phyloP scores from a whole-genome alignment of 2,113 vertebrate species.

The Dromiciops gliroides region DNA sequence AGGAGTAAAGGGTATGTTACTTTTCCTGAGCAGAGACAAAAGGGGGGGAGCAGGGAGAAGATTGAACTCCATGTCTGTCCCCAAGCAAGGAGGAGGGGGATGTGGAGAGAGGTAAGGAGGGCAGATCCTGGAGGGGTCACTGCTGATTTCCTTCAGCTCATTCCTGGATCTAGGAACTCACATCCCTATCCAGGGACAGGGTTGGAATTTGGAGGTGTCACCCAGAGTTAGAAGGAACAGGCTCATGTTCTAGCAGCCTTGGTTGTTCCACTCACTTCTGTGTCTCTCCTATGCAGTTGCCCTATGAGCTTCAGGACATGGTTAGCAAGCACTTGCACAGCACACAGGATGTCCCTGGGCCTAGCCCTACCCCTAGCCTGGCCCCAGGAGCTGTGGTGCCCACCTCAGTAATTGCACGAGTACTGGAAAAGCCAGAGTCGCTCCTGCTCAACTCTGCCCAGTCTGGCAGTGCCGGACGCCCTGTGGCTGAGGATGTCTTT shows the following conservation, averaged over 20 bases:
- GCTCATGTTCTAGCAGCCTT: background rate
- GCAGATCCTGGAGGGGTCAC: background rate
- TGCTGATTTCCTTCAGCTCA: background rate
- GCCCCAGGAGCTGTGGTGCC: constrained; percentile 93
- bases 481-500: constrained; percentile 95
- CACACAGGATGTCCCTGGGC: constrained; percentile 83
- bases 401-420: constrained; percentile 94
- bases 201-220: background rate
- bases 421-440: constrained; percentile 97
- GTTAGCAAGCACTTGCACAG: constrained; percentile 95
- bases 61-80: background rate
- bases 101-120: constrained; percentile 20
- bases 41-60: background rate
- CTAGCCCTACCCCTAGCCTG: constrained; percentile 82
- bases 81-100: background rate
- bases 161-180: background rate
- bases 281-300: constrained; percentile 85
- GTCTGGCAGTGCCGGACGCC: constrained; percentile 90
- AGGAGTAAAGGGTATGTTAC: background rate
- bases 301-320: constrained; percentile 98
- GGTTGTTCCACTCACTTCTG: background rate
- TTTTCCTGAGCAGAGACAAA: background rate
- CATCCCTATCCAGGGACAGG: background rate
- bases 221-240: background rate
- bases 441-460: constrained; percentile 95